Evolutionary conservation across 2,888 invertebrate species (phyloP).

Genomic region (Cantharis rustica): DNA sequence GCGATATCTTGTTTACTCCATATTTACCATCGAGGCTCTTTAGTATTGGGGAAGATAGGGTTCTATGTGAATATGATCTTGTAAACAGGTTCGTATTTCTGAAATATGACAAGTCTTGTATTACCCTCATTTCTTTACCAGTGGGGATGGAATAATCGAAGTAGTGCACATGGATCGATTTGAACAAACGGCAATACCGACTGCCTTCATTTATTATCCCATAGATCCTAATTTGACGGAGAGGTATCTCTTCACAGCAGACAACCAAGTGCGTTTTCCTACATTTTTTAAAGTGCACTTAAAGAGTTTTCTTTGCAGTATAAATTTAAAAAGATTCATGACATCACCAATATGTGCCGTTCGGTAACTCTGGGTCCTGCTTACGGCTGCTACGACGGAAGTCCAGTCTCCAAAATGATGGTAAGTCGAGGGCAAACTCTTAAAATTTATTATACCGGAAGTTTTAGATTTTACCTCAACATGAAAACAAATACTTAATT

Average conservation of each 20-base stretch:
- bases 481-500: conserved; percentile 59
- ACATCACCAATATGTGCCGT: conserved; percentile 66
- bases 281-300: conserved; percentile 6
- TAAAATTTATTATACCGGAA: not conserved
- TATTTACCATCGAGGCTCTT: conserved; percentile 57
- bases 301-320: conserved; percentile 54
- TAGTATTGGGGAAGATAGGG: conserved; percentile 64
- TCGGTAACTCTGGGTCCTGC: conserved; percentile 72
- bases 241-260: conserved; percentile 61
- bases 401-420: conserved; percentile 61
- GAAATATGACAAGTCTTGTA: too few relatives aligned
- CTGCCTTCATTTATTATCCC: conserved; percentile 59
- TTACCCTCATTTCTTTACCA: not conserved
- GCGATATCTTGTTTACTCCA: conserved; percentile 61
- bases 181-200: conserved; percentile 67
- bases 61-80: conserved; percentile 65
- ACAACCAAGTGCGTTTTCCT: conserved; percentile 61
- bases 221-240: conserved; percentile 23
- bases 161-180: conserved; percentile 55
- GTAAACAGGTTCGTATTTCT: conserved; percentile 49
- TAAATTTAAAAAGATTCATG: conserved; percentile 72
- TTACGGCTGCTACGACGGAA: conserved; percentile 58
- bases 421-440: conserved; percentile 37
- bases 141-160: conserved; percentile 1
- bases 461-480: conserved; percentile 50